phyloP scores from a whole-genome alignment of 2,888 invertebrate genomes.

The Sinodicranocentrus sp. region DNA sequence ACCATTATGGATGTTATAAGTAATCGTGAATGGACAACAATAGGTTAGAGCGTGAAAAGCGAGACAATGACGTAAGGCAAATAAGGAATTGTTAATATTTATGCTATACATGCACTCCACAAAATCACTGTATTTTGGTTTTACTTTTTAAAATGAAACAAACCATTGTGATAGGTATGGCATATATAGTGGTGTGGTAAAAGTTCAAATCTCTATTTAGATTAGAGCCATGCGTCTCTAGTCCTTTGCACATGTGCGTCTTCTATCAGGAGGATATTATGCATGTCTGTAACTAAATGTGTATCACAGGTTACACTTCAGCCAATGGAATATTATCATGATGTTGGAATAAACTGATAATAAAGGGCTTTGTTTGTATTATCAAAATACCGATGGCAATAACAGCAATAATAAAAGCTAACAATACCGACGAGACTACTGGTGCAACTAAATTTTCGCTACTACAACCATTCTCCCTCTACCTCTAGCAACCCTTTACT shows the following conservation, averaged over 20 bases:
- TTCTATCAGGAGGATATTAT: no score
- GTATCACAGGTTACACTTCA: neutral
- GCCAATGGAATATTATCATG: conserved; percentile 45
- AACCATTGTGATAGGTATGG: conserved; percentile 10
- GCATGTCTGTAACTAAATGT: conserved; percentile 3
- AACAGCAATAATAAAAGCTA: conserved; percentile 30
- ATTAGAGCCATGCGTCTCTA: conserved; percentile 5
- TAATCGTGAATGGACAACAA: conserved; percentile 63
- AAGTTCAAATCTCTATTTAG: conserved; percentile 30
- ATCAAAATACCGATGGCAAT: conserved; percentile 49
- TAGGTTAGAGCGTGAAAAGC: conserved; percentile 60
- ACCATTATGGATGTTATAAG: conserved; percentile 49
- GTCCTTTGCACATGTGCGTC: no score
- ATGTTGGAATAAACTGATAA: conserved; percentile 59
- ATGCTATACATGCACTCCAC: conserved; percentile 9
- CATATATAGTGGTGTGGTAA: conserved; percentile 38
- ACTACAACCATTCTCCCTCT: neutral
- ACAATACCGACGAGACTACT: conserved; percentile 8
- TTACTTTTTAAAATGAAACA: conserved; percentile 22
- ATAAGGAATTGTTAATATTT: conserved; percentile 62
- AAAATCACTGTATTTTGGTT: conserved; percentile 3
- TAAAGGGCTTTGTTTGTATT: conserved; percentile 53
- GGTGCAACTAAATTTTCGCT: neutral
- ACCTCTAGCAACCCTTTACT: neutral
- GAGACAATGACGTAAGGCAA: conserved; percentile 67